These are phyloP conservation scores for Folsomia manolachei DNA, from an alignment of 2,888 invertebrate genomes.

Conservation along the genomic window DNA sequence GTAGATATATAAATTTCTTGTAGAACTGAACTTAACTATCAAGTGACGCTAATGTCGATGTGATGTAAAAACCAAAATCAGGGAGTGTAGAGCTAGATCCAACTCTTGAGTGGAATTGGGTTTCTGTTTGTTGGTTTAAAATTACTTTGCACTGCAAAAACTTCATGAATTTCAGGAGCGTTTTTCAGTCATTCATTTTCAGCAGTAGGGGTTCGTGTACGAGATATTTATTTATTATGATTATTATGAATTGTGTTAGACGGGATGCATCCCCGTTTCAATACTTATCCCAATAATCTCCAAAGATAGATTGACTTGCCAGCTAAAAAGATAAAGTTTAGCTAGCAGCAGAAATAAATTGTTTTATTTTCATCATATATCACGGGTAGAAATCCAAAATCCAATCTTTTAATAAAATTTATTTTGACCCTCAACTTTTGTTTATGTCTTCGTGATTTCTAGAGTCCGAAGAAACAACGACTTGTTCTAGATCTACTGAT, in stretches of 20 bases:
- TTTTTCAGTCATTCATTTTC: not conserved
- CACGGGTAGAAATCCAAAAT: no score
- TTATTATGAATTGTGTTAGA: no score
- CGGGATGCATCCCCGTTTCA: no score
- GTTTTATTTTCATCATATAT: no score
- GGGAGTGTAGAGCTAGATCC: not conserved
- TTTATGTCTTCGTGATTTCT: not conserved
- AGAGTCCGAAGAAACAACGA: not conserved
- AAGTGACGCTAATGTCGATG: not conserved
- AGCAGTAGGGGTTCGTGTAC: no score
- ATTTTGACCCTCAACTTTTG: no score
- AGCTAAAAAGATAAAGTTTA: no score
- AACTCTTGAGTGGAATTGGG: not conserved
- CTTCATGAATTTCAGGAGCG: not conserved
- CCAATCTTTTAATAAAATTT: no score
- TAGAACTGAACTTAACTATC: not conserved
- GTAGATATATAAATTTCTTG: not conserved
- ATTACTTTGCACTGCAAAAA: not conserved
- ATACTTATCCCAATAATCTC: no score
- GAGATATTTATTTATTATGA: no score
- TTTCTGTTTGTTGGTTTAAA: not conserved
- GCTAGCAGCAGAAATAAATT: no score
- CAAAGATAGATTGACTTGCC: no score
- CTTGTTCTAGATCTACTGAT: slow-evolving; percentile 22
- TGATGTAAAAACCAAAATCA: not conserved